phyloP scores from a whole-genome alignment of 2,888 invertebrate species.

The Odontomyia ornata region DNA sequence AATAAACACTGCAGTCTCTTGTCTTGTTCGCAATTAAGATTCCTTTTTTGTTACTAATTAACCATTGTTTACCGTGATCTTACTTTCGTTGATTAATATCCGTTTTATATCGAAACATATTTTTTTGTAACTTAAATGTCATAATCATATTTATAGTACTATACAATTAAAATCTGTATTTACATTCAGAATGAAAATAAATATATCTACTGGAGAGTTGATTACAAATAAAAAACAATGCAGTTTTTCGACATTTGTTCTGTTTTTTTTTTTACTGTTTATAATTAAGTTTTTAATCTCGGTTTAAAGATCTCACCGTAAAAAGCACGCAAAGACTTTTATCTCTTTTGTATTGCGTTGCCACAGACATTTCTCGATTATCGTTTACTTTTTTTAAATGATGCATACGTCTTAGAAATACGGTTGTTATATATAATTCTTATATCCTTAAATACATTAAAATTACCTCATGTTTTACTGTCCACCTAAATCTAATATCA shows the following conservation, averaged over 20 bases:
- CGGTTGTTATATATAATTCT: slow-evolving; percentile 1
- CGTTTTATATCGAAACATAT: neutral
- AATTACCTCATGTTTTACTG: neutral
- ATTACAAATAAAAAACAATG: neutral
- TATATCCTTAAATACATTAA: slow-evolving; percentile 1
- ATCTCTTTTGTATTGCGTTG: neutral
- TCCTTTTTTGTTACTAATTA: neutral
- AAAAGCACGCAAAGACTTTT: neutral
- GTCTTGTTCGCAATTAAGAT: neutral
- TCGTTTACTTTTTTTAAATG: neutral
- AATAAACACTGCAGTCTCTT: slow-evolving; percentile 6
- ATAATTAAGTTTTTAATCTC: neutral
- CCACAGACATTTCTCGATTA: neutral
- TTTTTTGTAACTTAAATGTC: neutral
- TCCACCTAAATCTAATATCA: slow-evolving; percentile 3
- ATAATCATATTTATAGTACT: neutral
- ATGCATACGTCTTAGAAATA: neutral
- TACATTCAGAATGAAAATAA: slow-evolving; percentile 1
- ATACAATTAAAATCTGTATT: neutral
- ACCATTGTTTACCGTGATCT: neutral
- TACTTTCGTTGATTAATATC: neutral
- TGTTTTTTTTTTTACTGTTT: neutral
- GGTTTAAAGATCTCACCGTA: neutral
- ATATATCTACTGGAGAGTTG: neutral
- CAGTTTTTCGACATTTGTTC: neutral